These are phyloP conservation scores for Drosophila nr. medialis DNA, from an alignment of 2,888 invertebrate species.

Conservation along the genomic window DNA sequence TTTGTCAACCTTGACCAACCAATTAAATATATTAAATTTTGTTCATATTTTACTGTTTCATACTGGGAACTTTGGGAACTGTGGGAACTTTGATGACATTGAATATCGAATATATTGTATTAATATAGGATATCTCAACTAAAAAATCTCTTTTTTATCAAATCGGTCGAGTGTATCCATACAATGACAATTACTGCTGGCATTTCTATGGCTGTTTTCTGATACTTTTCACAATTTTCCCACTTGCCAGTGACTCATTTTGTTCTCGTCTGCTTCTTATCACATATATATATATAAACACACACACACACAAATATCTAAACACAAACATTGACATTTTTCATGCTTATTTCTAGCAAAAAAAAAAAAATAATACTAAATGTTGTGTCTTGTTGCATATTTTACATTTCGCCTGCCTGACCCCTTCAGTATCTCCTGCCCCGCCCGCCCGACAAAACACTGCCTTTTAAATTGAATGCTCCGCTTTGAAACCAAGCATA, in stretches of 20 bases:
- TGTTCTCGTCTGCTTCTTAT: conserved; percentile 56
- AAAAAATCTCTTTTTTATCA: not conserved
- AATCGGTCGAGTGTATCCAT: conserved; percentile 4
- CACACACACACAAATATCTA: conserved; percentile 4
- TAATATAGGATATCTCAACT: not conserved
- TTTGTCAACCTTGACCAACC: not conserved
- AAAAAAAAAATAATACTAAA: conserved; percentile 25
- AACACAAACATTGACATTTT: conserved; percentile 31
- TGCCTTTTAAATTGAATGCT: conserved; percentile 42
- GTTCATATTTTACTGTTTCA: not conserved
- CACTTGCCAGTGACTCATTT: conserved; percentile 54
- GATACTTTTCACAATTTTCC: conserved; percentile 33
- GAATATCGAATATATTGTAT: not conserved
- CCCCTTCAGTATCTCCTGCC: conserved; percentile 29
- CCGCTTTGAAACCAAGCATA: conserved; percentile 39
- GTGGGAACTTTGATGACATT: not conserved
- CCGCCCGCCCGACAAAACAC: conserved; percentile 21
- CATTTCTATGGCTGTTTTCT: conserved; percentile 34
- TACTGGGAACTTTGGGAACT: no score
- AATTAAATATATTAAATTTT: not conserved
- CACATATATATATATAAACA: conserved; percentile 9
- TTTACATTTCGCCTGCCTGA: conserved; percentile 49
- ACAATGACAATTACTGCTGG: conserved; percentile 16
- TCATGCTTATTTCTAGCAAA: conserved; percentile 53
- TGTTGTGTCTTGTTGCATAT: conserved; percentile 58